Evolutionary conservation across 2,797 vertebrate genomes (phyloP).

Genomic region (Anabacerthia variegaticeps): DNA sequence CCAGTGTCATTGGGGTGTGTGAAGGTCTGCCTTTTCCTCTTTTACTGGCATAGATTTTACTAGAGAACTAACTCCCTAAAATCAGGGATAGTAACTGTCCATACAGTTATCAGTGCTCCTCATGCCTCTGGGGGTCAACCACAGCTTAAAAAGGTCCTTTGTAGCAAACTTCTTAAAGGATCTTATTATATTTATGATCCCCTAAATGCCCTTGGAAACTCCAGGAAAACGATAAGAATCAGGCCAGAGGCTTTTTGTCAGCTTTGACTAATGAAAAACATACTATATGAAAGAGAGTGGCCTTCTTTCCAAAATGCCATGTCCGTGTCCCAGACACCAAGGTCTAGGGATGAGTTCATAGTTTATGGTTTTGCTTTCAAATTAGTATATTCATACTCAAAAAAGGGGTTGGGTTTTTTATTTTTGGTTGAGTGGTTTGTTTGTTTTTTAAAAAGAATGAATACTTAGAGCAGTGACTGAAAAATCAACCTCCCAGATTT

Average conservation of each 20-base stretch:
- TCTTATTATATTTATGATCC: neutral
- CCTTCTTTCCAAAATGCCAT: neutral
- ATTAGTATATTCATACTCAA: neutral
- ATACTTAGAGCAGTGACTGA: neutral
- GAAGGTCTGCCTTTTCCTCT: neutral
- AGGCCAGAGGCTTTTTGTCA: neutral
- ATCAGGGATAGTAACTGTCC: neutral
- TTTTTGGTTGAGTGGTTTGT: neutral
- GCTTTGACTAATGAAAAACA: conserved; percentile 21
- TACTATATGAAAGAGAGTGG: neutral
- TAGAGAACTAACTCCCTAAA: neutral
- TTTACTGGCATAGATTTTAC: neutral
- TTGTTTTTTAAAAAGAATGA: neutral
- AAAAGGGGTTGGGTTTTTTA: neutral
- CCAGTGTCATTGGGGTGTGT: accelerated
- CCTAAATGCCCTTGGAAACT: neutral
- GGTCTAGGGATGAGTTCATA: neutral
- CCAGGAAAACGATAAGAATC: neutral
- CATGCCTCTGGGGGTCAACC: neutral
- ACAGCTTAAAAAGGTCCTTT: neutral
- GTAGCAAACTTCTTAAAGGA: neutral
- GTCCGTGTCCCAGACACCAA: neutral
- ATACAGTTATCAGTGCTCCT: neutral
- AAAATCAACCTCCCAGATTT: neutral
- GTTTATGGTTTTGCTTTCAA: neutral